Evolutionary conservation across 2,113 vertebrate genomes (phyloP).

Genomic region (Rattus rattus): DNA sequence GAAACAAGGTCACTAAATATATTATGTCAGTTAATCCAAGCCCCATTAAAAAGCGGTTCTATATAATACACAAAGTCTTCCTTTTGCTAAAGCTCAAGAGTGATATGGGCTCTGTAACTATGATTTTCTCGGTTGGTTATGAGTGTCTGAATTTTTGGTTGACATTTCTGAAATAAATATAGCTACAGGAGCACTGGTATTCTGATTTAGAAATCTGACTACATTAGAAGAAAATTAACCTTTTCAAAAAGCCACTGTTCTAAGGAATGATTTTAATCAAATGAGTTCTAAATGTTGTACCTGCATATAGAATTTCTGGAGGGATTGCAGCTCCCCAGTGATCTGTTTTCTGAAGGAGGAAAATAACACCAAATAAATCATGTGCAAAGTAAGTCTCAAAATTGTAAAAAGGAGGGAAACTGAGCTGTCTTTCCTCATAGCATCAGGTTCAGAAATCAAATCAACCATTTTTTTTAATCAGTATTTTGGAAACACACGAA

Average conservation of each 20-base stretch:
- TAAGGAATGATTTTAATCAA: conserved; percentile 81
- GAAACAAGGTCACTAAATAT: conserved; percentile 74
- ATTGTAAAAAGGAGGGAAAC: conserved; percentile 46
- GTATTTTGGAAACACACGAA: conserved; percentile 26
- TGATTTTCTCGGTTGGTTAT: conserved; percentile 67
- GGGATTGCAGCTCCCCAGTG: conserved; percentile 16
- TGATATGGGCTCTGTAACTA: conserved; percentile 67
- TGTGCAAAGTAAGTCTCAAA: conserved; percentile 51
- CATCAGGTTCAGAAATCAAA: conserved; percentile 60
- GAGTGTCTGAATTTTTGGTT: conserved; percentile 83
- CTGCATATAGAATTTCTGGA: conserved; percentile 68
- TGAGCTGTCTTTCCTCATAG: conserved; percentile 43
- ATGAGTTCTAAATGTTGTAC: conserved; percentile 74
- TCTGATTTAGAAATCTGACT: conserved; percentile 81
- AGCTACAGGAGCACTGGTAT: conserved; percentile 80
- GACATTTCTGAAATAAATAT: conserved; percentile 85
- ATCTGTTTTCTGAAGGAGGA: conserved; percentile 40
- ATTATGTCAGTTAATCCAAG: conserved; percentile 66
- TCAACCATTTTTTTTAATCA: conserved; percentile 44
- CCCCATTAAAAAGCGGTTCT: conserved; percentile 47
- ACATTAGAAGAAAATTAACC: conserved; percentile 80
- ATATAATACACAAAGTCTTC: conserved; percentile 7
- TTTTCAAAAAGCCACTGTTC: conserved; percentile 78
- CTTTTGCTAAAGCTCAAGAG: conserved; percentile 71
- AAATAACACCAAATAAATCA: conserved; percentile 51